These are phyloP conservation scores for Thamnophis sirtalis DNA, from an alignment of 2,113 vertebrate genomes.

Conservation along the genomic window DNA sequence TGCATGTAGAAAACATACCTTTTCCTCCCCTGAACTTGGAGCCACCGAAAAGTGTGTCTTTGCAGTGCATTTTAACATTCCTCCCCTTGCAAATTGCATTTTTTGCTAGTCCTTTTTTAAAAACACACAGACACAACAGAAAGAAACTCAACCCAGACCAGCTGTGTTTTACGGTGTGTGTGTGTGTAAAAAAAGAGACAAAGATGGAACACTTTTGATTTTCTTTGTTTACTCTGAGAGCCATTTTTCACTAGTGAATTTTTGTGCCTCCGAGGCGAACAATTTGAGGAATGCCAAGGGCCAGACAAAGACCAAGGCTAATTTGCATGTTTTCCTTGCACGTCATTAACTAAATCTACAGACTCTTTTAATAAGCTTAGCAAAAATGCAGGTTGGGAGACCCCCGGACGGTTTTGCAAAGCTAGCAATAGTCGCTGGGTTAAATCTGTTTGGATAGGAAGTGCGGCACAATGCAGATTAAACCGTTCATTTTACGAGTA, in stretches of 20 bases:
- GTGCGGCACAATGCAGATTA: neutral
- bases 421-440: neutral
- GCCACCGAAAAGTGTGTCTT: neutral
- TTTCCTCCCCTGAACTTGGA: neutral
- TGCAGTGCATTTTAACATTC: neutral
- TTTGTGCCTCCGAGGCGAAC: neutral
- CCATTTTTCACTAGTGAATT: neutral
- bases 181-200: neutral
- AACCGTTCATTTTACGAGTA: neutral
- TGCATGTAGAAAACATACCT: neutral
- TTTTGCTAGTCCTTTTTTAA: neutral
- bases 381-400: neutral
- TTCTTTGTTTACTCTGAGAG: neutral
- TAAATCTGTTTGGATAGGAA: neutral
- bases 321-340: conserved; percentile 4
- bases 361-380: neutral
- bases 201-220: neutral
- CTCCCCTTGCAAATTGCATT: neutral
- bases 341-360: neutral
- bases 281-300: neutral
- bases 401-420: neutral
- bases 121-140: neutral
- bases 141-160: neutral
- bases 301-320: neutral
- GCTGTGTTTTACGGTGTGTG: neutral